Evolutionary conservation across 2,113 vertebrate genomes (phyloP).

Genomic region (Benitochromis conjunctus): DNA sequence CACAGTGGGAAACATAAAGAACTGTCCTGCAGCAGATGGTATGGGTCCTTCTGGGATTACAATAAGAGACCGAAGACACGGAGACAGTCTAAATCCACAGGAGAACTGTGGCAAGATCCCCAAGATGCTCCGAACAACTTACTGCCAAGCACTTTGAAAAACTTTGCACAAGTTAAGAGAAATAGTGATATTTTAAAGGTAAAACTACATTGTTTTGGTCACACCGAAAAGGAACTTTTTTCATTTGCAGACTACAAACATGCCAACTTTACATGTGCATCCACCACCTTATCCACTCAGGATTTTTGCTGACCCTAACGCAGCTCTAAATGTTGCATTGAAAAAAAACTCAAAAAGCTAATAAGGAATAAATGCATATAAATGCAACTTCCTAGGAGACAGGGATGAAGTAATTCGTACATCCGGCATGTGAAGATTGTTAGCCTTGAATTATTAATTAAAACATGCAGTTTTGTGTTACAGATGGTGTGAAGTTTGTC

Average conservation of each 20-base stretch:
- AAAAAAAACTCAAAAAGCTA: conserved; percentile 15
- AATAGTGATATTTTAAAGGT: background rate
- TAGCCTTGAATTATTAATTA: conserved; percentile 34
- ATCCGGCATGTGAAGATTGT: conserved; percentile 16
- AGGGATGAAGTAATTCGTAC: conserved; percentile 3
- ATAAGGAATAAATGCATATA: conserved; percentile 49
- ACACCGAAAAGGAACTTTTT: background rate
- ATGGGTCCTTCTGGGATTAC: background rate
- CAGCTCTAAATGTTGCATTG: conserved; percentile 2
- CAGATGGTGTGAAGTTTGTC: background rate
- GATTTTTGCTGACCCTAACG: background rate
- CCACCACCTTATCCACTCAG: background rate
- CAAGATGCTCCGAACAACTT: background rate
- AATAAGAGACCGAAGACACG: background rate
- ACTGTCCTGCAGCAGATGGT: background rate
- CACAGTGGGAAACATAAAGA: background rate
- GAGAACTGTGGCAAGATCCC: background rate
- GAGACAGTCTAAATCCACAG: background rate
- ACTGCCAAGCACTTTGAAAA: background rate
- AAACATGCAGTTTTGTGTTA: background rate
- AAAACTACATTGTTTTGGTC: background rate
- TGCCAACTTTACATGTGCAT: background rate
- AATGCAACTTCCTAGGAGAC: conserved; percentile 30
- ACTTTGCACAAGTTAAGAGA: background rate
- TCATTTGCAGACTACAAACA: background rate